A percentile compares a stretch with the other conserved stretches of the same genome.
Conservation (phyloP, 2,888 invertebrate species). For the Tetranychus truncatus region DNA sequence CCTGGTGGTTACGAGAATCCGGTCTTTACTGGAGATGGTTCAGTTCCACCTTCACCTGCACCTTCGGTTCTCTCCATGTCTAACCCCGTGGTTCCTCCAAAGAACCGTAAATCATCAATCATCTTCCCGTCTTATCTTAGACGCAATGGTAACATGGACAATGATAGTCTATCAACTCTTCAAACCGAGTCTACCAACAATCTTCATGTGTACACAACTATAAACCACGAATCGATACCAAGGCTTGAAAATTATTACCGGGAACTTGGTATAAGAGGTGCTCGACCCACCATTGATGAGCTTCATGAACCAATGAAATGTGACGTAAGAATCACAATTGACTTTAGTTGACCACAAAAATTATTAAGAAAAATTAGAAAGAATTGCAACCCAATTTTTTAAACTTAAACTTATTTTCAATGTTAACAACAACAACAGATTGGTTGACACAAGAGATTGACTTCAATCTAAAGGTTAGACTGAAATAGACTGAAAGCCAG, state of each 20-base stretch:
- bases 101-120: conserved; percentile 10
- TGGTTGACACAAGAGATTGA: background rate
- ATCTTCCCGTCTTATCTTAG: conserved; percentile 11
- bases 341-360: background rate
- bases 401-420: background rate
- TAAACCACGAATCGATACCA: conserved; percentile 9
- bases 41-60: conserved; percentile 3
- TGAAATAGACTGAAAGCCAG: too few species aligned
- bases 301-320: conserved; percentile 6
- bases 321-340: background rate
- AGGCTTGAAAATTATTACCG: conserved; percentile 6
- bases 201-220: background rate
- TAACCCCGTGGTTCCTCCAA: conserved; percentile 9
- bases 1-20: conserved; percentile 4
- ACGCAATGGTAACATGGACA: background rate
- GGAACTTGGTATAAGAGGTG: background rate
- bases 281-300: conserved; percentile 5
- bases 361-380: background rate
- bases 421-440: background rate
- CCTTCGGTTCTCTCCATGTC: background rate
- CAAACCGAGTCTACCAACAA: conserved; percentile 5
- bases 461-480: background rate
- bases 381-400: background rate
- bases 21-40: background rate
- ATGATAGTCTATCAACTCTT: background rate